Base-by-base conservation (phyloP, 2,888 invertebrate species). In the Actias luna region DNA sequence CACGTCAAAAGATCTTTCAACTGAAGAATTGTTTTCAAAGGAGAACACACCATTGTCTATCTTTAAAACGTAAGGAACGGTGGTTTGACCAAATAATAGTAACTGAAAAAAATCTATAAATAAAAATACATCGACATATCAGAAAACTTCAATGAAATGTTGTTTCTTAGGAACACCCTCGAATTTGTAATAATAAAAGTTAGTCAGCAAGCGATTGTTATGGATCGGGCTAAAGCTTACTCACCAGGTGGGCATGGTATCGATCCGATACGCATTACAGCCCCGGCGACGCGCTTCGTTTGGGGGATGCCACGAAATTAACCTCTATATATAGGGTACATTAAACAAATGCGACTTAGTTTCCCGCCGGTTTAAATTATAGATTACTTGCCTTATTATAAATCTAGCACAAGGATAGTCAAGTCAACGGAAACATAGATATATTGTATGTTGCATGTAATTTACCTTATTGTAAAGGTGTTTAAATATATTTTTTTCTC, bases 201-300 rank as follows among this genome's bases (percentile, higher is more conserved):
- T 59, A 59, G 27, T 29, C 27, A 16, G 59, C 39, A 29, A n/a
- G n/a, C 25, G 59, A 59, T 39, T 59, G 39, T 27, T 35, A 46
- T 61, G 57, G 59, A 65, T 67, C 61, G 59, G 64, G 65, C 64
- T 52, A 59, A 67, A 67, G 65, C 65, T 52, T 36, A 57, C 68
- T 60, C 66, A 63, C 67, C 67, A 67, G 67, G 68, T 69, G 68
- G 67, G 18, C 59, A 58, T 46, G n/a, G 25, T 65, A 67, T 67
- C 64, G 67, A 67, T 64, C 64, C 58, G 18, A 22, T 59, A 61
- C 42, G 59, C 59, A 55, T 55, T 55, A 29, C 29, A 55, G 29
- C 55, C 29, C 29, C 29, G 59, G 60, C 46, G 29, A 55, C 55
- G 29, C n/a, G 29, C 18, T 55, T 55, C 27, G 29, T 29, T 55